phyloP scores from a whole-genome alignment of 2,113 vertebrate genomes.

The Pogona vitticeps region DNA sequence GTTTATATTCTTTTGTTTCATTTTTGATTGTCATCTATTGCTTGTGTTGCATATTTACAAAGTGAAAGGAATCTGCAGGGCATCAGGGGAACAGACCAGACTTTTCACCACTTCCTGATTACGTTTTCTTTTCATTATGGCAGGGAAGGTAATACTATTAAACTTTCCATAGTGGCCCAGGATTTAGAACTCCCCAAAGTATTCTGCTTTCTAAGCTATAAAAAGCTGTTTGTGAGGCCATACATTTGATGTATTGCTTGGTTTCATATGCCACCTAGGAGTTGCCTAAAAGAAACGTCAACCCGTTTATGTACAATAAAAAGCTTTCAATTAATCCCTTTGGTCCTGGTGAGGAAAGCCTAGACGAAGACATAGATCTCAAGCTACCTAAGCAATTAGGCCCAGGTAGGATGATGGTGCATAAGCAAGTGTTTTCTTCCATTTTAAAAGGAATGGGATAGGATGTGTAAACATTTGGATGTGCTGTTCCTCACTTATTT shows the following conservation, averaged over 20 bases:
- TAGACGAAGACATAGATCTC: not conserved
- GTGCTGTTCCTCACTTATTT: not conserved
- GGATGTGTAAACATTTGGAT: not conserved
- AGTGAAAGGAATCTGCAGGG: not conserved
- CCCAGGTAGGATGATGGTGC: not conserved
- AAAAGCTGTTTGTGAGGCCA: not conserved
- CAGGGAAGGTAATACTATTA: conserved; percentile 3
- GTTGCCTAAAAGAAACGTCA: not conserved
- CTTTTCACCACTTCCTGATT: conserved; percentile 16
- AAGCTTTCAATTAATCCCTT: not conserved
- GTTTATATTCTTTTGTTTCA: too few species aligned
- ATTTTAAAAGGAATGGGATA: not conserved
- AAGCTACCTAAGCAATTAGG: not conserved
- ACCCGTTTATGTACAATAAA: not conserved
- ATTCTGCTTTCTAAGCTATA: conserved; percentile 1
- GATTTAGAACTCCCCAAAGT: not conserved
- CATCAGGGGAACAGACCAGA: not conserved
- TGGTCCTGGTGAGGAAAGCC: not conserved
- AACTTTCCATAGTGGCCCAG: conserved; percentile 15
- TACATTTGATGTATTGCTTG: not conserved
- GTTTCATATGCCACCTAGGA: conserved; percentile 14
- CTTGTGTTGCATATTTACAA: conserved; percentile 25
- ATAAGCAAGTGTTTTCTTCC: not conserved
- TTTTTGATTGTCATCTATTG: not conserved
- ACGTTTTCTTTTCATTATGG: not conserved